Evolutionary conservation across 2,888 invertebrate species (phyloP).

Genomic region (Glaucopsyche alexis): DNA sequence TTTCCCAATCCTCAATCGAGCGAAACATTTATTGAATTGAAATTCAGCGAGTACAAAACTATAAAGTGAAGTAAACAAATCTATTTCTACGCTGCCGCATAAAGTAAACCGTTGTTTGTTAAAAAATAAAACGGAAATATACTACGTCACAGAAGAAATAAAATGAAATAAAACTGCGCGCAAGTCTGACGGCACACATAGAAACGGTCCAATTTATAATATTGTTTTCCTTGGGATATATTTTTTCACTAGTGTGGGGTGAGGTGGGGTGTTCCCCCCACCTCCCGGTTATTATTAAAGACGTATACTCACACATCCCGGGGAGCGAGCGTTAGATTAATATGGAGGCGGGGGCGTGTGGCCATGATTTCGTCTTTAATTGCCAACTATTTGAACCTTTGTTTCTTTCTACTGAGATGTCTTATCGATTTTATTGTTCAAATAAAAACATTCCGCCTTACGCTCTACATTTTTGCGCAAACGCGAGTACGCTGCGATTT

Average conservation of each 20-base stretch:
- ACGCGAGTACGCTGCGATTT: neutral
- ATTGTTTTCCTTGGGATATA: slow-evolving; percentile 79
- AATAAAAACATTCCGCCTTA: slow-evolving; percentile 1
- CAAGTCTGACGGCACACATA: slow-evolving; percentile 50
- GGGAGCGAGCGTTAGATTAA: slow-evolving; percentile 76
- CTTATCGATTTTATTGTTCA: slow-evolving; percentile 27
- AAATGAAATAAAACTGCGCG: slow-evolving; percentile 73
- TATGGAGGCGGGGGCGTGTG: slow-evolving; percentile 52
- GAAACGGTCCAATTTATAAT: slow-evolving; percentile 75
- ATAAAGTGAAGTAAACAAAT: slow-evolving; percentile 36
- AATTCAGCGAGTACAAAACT: slow-evolving; percentile 37
- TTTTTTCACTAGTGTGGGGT: slow-evolving; percentile 76
- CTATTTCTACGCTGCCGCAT: slow-evolving; percentile 4
- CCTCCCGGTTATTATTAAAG: slow-evolving; percentile 78
- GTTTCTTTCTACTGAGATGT: slow-evolving; percentile 20
- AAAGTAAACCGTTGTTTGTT: slow-evolving; percentile 24
- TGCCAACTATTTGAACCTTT: slow-evolving; percentile 32
- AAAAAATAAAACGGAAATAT: slow-evolving; percentile 47
- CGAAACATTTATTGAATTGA: slow-evolving; percentile 33
- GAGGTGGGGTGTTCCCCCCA: slow-evolving; percentile 42
- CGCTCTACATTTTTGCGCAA: slow-evolving; percentile 5
- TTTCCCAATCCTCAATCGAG: slow-evolving; percentile 30
- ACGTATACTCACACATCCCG: slow-evolving; percentile 78
- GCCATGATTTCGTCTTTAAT: slow-evolving; percentile 31
- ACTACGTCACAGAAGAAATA: slow-evolving; percentile 67